phyloP scores from a whole-genome alignment of 2,888 invertebrate species.

The Nomada goodeniana region DNA sequence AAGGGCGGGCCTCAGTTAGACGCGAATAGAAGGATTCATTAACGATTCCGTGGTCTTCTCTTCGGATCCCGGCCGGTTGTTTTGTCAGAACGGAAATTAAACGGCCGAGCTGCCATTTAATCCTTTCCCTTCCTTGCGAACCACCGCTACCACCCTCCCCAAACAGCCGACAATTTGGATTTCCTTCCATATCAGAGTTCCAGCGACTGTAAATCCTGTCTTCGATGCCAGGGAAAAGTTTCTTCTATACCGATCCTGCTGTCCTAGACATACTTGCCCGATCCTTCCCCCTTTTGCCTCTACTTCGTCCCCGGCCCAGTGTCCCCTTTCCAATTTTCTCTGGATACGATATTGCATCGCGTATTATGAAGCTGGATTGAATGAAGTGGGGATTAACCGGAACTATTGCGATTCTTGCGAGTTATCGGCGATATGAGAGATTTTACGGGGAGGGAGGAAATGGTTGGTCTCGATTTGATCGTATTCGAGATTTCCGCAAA shows the following conservation, averaged over 20 bases:
- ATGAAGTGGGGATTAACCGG: conserved; percentile 5
- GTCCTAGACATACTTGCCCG: not conserved
- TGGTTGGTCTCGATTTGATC: no score
- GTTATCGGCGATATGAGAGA: not conserved
- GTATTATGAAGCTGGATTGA: not conserved
- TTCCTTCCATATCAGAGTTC: conserved; percentile 32
- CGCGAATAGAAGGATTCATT: conserved; percentile 65
- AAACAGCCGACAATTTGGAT: conserved; percentile 47
- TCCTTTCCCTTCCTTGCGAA: conserved; percentile 21
- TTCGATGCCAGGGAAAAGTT: conserved; percentile 41
- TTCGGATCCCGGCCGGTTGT: conserved; percentile 51
- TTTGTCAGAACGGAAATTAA: conserved; percentile 70
- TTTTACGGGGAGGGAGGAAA: not conserved
- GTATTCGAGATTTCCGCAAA: no score
- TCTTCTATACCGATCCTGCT: conserved; percentile 24
- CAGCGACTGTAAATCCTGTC: conserved; percentile 24
- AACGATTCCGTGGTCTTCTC: conserved; percentile 63
- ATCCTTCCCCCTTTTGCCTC: not conserved
- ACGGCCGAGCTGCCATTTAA: conserved; percentile 61
- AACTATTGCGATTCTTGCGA: not conserved
- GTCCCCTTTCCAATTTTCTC: not conserved
- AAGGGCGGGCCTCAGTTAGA: conserved; percentile 61
- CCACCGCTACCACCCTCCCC: no score
- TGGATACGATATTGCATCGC: conserved; percentile 8
- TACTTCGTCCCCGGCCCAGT: no score